These are phyloP conservation scores for Poeciliopsis presidionis DNA, from an alignment of 2,797 vertebrate genomes.

Conservation along the genomic window DNA sequence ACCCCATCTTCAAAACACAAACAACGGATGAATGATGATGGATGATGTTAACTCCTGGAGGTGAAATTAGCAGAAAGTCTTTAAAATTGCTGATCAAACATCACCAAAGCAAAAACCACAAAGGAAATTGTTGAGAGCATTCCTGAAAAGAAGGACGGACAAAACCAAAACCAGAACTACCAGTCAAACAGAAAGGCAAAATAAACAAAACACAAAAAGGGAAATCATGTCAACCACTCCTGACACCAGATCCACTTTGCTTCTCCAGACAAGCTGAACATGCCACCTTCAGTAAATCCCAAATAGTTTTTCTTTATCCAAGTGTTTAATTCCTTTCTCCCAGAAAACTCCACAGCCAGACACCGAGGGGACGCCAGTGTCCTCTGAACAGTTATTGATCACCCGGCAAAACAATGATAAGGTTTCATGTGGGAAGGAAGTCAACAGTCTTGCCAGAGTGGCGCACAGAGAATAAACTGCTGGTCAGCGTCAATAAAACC, in stretches of 20 bases:
- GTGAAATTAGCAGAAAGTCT: neutral
- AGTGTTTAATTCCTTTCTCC: neutral
- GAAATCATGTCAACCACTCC: neutral
- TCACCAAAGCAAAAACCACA: neutral
- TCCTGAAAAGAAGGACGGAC: neutral
- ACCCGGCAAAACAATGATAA: neutral
- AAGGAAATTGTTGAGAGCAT: neutral
- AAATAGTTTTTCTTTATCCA: neutral
- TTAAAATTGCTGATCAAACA: neutral
- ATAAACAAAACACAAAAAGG: neutral
- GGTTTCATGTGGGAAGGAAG: neutral
- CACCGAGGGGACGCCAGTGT: neutral
- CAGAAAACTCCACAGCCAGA: neutral
- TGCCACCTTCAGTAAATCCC: neutral
- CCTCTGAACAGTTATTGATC: neutral
- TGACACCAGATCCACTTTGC: too few relatives aligned
- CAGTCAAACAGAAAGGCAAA: neutral
- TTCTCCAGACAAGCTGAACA: neutral
- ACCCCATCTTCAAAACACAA: neutral
- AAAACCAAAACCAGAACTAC: neutral
- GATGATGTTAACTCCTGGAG: neutral
- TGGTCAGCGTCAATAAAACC: constrained; percentile 3
- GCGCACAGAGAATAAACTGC: neutral
- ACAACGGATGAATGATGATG: neutral
- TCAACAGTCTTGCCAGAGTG: neutral